Evolutionary conservation across 37 sponge, comb jelly and placozoan genomes (phyloP), one percentile per base, ranked within the genome.

Genomic region (Oscarella lobularis): DNA sequence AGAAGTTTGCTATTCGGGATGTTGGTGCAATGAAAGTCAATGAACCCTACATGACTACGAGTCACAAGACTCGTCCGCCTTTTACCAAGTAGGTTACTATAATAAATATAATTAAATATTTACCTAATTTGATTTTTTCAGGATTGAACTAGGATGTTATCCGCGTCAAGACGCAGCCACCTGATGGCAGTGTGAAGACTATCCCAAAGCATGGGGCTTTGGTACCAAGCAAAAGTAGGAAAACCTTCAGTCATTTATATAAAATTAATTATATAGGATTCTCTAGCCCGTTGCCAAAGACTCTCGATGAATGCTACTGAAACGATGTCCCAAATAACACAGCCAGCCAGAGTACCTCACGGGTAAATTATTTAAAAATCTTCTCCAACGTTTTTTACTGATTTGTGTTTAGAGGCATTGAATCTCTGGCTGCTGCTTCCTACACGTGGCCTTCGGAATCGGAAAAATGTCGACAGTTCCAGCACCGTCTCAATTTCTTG

Each of bases 131-230:
- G 60, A 27, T 48, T 48, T 48, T 27, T 48, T 48, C 9, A 48
- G 60, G 20, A 27, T 9, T 29, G 87, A 87, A 60, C 79, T 77
- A 1, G 5, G 35, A 0, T 14, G 33, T 1, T 87, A 87, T 37
- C 83, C 87, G 3, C 41, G 41, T 40, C 82, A 83, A 87, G 87
- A 87, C 41, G 72, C 76, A 3, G 84, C 87, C 20, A 87, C 87
- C 27, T 87, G 83, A 74, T 87, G 87, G 87, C 84, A 78, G 35
- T 79, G 84, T 79, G 87, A 87, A 72, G 80, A 83, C 76, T 87
- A 87, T 39, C 87, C 78, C 1, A 32, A 79, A 36, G 36, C 66
- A 3, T 29, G 76, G 81, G 75, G 36, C 73, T 67, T 33, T 31
- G 77, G 60, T 27, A 48, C 60, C 9, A 48, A 48, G 60, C 9